phyloP scores from a whole-genome alignment of 1,140 invertebrate genomes.

The Drosophila setifemur region DNA sequence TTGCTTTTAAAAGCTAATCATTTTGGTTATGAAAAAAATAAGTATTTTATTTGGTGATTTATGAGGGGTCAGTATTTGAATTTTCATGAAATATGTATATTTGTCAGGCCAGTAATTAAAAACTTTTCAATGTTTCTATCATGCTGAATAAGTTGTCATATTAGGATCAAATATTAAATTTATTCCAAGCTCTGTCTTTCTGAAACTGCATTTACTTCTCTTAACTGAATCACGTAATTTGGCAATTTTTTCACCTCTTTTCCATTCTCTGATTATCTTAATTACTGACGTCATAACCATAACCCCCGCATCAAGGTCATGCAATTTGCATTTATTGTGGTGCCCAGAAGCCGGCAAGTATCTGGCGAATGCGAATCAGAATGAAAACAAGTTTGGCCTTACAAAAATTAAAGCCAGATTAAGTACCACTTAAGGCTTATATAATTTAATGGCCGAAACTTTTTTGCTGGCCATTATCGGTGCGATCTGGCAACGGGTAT shows the following conservation, averaged over 20 bases:
- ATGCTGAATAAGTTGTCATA: too few species aligned
- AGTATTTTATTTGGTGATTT: neutral
- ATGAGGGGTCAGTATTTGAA: too few species aligned
- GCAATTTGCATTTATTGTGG: slow-evolving; percentile 26
- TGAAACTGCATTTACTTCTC: too few species aligned
- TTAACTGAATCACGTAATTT: too few species aligned
- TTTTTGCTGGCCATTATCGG: slow-evolving; percentile 35
- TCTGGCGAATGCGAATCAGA: neutral
- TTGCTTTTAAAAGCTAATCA: too few species aligned
- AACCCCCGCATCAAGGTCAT: neutral
- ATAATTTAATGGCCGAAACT: slow-evolving; percentile 51
- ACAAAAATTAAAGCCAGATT: slow-evolving; percentile 34
- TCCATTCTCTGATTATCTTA: neutral
- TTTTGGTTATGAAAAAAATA: too few species aligned
- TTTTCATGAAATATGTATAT: too few species aligned
- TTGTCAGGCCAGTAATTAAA: too few species aligned
- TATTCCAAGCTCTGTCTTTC: too few species aligned
- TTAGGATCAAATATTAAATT: too few species aligned
- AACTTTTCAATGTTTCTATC: too few species aligned
- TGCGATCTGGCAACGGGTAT: slow-evolving; percentile 4
- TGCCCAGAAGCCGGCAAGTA: too few species aligned
- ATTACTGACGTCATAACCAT: neutral
- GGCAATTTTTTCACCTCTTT: neutral
- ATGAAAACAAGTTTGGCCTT: slow-evolving; percentile 41
- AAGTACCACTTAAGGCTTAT: slow-evolving; percentile 46